phyloP scores from a whole-genome alignment of 2,113 vertebrate species.

The Eleginops maclovinus region DNA sequence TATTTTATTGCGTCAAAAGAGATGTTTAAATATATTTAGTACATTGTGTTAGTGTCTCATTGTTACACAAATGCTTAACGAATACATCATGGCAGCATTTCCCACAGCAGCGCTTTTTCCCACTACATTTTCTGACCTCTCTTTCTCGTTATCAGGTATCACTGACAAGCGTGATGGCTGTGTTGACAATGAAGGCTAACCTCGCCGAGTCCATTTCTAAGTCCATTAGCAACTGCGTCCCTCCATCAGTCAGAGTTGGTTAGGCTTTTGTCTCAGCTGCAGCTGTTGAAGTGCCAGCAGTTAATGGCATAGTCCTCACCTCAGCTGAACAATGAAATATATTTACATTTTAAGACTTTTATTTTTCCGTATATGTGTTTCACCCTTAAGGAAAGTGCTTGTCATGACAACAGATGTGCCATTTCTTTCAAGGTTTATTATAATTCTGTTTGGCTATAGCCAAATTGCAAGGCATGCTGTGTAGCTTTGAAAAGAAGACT shows the following conservation, averaged over 20 bases:
- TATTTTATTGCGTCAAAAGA: background rate
- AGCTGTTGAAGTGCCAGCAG: conserved; percentile 43
- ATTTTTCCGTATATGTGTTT: background rate
- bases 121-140: background rate
- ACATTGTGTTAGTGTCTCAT: background rate
- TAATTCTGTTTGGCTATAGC: conserved; percentile 24
- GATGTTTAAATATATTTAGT: background rate
- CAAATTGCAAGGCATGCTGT: background rate
- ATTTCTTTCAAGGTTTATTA: conserved; percentile 2
- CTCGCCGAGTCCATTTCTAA: conserved; percentile 38
- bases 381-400: background rate
- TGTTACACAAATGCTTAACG: background rate
- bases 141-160: conserved; percentile 43
- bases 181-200: conserved; percentile 45
- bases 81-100: background rate
- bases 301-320: conserved; percentile 5
- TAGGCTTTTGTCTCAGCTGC: conserved; percentile 40
- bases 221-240: conserved; percentile 44
- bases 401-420: conserved; percentile 16
- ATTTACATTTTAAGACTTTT: background rate
- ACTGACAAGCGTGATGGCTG: conserved; percentile 35
- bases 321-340: conserved; percentile 14
- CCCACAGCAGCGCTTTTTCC: background rate
- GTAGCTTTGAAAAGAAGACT: conserved; percentile 40
- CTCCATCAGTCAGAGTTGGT: conserved; percentile 62